Evolutionary conservation across 64 coral and sea anemone species (phyloP).

Genomic region (Pocillopora verrucosa): DNA sequence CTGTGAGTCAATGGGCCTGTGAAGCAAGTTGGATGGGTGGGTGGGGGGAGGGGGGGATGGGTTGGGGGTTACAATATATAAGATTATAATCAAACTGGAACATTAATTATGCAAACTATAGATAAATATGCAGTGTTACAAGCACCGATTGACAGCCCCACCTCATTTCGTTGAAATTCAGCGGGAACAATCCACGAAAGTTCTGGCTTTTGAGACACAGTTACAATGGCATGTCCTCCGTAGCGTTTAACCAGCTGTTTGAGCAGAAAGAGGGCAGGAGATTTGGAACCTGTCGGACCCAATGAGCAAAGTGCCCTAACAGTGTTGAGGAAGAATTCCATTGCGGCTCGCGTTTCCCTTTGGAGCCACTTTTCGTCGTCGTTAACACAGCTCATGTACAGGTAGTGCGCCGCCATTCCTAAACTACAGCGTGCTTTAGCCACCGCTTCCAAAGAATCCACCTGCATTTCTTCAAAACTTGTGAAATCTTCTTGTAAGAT

Average conservation of each 20-base stretch:
- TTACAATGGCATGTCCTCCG: constrained; percentile 32
- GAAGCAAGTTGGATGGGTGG: too few relatives aligned
- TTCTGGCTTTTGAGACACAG: not conserved
- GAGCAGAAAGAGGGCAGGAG: constrained; percentile 27
- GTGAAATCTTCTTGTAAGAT: not conserved
- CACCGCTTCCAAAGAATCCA: constrained; percentile 37
- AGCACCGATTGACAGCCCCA: not conserved
- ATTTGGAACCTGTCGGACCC: not conserved
- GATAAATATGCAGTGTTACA: not conserved
- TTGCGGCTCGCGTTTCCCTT: not conserved
- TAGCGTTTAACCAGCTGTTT: constrained; percentile 53
- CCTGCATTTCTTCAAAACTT: constrained; percentile 5
- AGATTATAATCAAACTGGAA: too few relatives aligned
- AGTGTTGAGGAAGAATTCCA: not conserved
- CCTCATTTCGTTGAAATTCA: constrained; percentile 1
- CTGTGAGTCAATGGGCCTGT: too few relatives aligned
- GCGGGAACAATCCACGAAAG: constrained; percentile 44
- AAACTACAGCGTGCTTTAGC: constrained; percentile 30
- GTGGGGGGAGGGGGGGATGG: too few relatives aligned
- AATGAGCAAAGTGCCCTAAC: not conserved
- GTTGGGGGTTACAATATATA: too few relatives aligned
- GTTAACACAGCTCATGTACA: constrained; percentile 26
- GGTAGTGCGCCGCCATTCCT: constrained; percentile 8
- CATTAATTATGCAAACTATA: too few relatives aligned
- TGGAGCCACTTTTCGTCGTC: not conserved